Evolutionary conservation across 2,888 invertebrate genomes (phyloP).

Genomic region (Cheilosia variabilis): DNA sequence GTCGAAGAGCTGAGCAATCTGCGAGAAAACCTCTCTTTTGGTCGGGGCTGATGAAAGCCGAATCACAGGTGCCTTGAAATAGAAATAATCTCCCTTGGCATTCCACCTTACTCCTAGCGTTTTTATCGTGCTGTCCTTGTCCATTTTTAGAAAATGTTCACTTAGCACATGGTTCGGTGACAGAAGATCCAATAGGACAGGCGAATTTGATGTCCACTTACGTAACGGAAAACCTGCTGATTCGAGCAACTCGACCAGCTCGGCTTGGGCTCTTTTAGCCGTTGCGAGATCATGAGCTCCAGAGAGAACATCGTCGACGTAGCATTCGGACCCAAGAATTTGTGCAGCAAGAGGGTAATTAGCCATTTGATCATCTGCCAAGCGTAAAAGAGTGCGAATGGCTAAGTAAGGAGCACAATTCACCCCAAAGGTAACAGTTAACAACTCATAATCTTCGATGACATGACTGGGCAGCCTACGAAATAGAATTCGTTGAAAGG

Average conservation of each 20-base stretch:
- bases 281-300: neutral
- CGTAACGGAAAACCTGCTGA: neutral
- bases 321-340: neutral
- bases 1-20: neutral
- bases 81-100: neutral
- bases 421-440: conserved; percentile 69
- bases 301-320: neutral
- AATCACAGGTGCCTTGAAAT: neutral
- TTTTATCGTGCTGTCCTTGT: neutral
- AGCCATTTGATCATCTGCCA: neutral
- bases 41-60: neutral
- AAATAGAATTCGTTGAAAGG: conserved; percentile 6
- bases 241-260: neutral
- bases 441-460: conserved; percentile 54
- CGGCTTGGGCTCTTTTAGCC: neutral
- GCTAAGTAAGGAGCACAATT: conserved; percentile 55
- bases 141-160: neutral
- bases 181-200: neutral
- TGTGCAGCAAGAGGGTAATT: neutral
- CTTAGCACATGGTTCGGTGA: neutral
- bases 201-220: no score
- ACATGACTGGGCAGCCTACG: neutral
- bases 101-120: neutral
- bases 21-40: neutral
- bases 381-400: neutral